phyloP scores from a whole-genome alignment of 2,888 invertebrate genomes.

The Neelides folsomi region DNA sequence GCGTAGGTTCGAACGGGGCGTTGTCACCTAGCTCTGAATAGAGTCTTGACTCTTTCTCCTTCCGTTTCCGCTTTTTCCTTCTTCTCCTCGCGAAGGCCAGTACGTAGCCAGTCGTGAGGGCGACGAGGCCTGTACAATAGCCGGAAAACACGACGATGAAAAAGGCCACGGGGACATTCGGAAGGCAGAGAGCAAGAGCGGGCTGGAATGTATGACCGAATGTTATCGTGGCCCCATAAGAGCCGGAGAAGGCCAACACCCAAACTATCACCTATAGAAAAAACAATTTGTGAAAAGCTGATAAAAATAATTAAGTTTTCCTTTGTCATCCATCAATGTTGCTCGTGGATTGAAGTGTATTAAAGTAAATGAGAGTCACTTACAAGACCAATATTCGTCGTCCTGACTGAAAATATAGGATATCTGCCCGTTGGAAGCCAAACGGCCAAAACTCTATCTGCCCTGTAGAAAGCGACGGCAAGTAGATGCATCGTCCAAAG shows the following conservation, averaged over 20 bases:
- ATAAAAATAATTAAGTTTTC: neutral
- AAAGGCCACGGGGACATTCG: constrained; percentile 33
- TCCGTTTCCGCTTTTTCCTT: constrained; percentile 13
- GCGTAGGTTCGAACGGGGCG: constrained; percentile 15
- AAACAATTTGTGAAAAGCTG: neutral
- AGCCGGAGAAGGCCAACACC: constrained; percentile 18
- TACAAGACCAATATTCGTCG: constrained; percentile 18
- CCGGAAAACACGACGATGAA: constrained; percentile 33
- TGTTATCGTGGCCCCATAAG: constrained; percentile 20
- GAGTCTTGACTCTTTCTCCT: constrained; percentile 8
- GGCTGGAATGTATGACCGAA: constrained; percentile 33
- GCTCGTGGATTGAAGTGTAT: neutral
- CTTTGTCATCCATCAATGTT: neutral
- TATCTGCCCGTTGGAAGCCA: constrained; percentile 32
- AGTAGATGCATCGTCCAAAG: constrained; percentile 35
- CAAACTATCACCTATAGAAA: constrained; percentile 21
- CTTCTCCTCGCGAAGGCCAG: constrained; percentile 21
- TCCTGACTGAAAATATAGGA: constrained; percentile 17
- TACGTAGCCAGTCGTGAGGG: constrained; percentile 32
- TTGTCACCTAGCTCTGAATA: constrained; percentile 13
- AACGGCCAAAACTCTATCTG: constrained; percentile 32
- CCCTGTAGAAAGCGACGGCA: constrained; percentile 27
- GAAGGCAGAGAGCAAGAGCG: constrained; percentile 34
- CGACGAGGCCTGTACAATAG: constrained; percentile 32
- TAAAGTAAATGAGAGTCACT: constrained; percentile 1